These are phyloP conservation scores for Ardeotis arabs DNA, from an alignment of 2,113 vertebrate genomes.

Conservation along the genomic window DNA sequence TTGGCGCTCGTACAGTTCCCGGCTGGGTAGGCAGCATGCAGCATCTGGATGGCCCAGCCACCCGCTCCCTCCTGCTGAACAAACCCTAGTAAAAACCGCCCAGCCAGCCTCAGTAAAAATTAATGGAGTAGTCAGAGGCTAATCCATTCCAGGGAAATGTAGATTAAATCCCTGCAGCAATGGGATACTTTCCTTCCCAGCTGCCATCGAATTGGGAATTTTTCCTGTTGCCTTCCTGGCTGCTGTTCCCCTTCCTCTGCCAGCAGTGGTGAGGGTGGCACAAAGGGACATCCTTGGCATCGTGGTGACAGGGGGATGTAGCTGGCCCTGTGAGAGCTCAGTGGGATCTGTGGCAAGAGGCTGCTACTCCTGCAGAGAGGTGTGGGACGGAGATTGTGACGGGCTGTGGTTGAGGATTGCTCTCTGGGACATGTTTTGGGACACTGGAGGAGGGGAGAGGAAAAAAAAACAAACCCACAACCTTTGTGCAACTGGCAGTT, in stretches of 20 bases:
- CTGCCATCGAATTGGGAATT: background rate
- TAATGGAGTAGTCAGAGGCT: background rate
- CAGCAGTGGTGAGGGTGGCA: accelerated
- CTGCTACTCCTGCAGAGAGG: background rate
- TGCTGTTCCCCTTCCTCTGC: background rate
- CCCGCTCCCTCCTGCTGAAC: background rate
- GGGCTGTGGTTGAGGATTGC: background rate
- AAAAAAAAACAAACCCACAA: background rate
- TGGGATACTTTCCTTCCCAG: background rate
- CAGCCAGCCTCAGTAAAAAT: background rate
- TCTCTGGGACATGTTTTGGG: background rate
- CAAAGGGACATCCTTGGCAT: accelerated
- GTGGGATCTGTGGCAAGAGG: background rate
- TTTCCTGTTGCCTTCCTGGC: background rate
- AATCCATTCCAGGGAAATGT: background rate
- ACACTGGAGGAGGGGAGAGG: too few relatives aligned
- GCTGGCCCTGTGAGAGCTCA: background rate
- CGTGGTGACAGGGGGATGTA: accelerated
- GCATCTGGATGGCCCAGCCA: background rate
- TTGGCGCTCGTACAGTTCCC: background rate
- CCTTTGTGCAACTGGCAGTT: background rate
- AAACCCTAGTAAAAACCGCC: background rate
- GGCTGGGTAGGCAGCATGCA: background rate
- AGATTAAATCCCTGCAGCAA: background rate
- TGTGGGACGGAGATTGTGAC: background rate